Percentiles rank a stretch among this genome's conserved stretches.
phyloP scores from a whole-genome alignment of 2,113 vertebrate species.

The Macquaria australasica region DNA sequence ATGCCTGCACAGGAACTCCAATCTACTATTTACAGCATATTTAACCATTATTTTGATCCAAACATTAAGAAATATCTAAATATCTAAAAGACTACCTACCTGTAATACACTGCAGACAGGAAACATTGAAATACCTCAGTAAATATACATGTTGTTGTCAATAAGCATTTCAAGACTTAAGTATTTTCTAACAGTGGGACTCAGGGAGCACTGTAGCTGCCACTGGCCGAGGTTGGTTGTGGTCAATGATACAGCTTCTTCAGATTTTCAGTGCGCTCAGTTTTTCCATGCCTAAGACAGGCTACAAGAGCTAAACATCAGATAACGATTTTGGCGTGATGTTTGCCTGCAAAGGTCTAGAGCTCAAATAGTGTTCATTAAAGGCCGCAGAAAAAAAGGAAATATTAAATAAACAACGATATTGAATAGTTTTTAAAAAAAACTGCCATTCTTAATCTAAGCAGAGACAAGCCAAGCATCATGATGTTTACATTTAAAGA shows the following conservation, averaged over 20 bases:
- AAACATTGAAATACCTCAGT: background rate
- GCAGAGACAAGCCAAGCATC: too few species aligned
- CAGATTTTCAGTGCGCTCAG: background rate
- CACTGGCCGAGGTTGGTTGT: background rate
- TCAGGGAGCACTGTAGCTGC: background rate
- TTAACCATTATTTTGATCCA: background rate
- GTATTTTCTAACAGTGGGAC: background rate
- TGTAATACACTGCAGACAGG: background rate
- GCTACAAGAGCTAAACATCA: background rate
- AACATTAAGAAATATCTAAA: background rate
- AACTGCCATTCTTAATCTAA: too few species aligned
- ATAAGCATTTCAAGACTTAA: background rate
- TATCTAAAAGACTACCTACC: background rate
- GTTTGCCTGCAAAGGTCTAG: too few species aligned
- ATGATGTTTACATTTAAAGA: too few species aligned
- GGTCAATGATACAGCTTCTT: background rate
- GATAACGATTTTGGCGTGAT: background rate
- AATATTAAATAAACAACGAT: too few species aligned
- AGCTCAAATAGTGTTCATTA: too few species aligned
- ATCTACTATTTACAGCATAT: background rate
- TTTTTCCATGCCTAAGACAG: background rate
- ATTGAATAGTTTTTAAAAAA: too few species aligned
- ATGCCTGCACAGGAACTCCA: background rate
- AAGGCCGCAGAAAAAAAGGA: too few species aligned
- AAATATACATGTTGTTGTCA: background rate